Percentiles rank a stretch among this genome's conserved stretches.
Evolutionary conservation across 2,888 invertebrate species (phyloP).

Genomic region (Sepioteuthis lessoniana): DNA sequence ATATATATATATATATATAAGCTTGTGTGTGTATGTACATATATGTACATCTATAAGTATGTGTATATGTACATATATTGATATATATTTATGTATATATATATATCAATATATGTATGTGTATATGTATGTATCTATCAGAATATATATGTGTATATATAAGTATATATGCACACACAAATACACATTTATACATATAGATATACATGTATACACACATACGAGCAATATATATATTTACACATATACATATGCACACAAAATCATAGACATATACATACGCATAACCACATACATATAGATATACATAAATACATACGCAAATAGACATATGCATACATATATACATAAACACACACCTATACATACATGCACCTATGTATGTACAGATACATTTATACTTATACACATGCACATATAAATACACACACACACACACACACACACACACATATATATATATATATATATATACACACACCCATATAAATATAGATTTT

Average conservation of each 20-base stretch:
- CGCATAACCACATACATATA: conserved; percentile 18
- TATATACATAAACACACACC: too few species aligned
- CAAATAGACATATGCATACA: background rate
- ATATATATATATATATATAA: conserved; percentile 37
- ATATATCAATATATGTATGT: background rate
- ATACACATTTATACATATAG: conserved; percentile 36
- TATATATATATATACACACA: background rate
- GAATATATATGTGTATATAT: background rate
- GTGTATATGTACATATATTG: too few species aligned
- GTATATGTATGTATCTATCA: background rate
- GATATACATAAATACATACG: background rate
- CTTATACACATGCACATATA: too few species aligned
- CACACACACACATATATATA: background rate
- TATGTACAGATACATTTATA: too few species aligned
- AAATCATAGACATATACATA: too few species aligned
- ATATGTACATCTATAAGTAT: too few species aligned
- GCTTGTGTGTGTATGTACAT: too few species aligned
- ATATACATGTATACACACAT: background rate
- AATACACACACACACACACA: background rate
- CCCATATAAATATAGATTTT: background rate
- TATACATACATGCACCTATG: too few species aligned
- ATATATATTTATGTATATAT: conserved; percentile 12
- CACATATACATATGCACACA: too few species aligned
- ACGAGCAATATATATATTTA: too few species aligned
- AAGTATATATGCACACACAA: background rate